Percentiles rank a stretch among this genome's conserved stretches.
Evolutionary conservation across 2,888 invertebrate genomes (phyloP).

Genomic region (Himalopsyche anomala): DNA sequence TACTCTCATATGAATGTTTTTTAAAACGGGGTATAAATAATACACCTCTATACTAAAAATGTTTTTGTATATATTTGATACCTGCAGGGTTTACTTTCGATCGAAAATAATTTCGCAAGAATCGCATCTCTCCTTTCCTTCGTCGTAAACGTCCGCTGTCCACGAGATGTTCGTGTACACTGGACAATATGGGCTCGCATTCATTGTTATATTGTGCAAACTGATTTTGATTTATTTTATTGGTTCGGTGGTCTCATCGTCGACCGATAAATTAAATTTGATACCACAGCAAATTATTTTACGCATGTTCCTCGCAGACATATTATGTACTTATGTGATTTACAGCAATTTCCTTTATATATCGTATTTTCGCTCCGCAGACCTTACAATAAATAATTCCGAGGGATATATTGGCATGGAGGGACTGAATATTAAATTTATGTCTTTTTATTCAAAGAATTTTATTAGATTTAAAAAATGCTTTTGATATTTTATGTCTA

Average conservation of each 20-base stretch:
- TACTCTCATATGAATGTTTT: too few relatives aligned
- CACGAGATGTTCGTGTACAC: neutral
- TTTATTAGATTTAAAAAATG: too few relatives aligned
- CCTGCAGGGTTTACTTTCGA: too few relatives aligned
- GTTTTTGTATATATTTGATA: too few relatives aligned
- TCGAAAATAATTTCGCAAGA: too few relatives aligned
- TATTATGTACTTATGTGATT: neutral
- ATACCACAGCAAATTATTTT: constrained; percentile 7
- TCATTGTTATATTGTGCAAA: neutral
- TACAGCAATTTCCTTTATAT: constrained; percentile 31
- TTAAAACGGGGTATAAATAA: too few relatives aligned
- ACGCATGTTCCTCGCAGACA: constrained; percentile 5
- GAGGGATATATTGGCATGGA: neutral
- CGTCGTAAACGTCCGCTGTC: neutral
- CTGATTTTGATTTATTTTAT: constrained; percentile 35
- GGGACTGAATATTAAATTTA: constrained; percentile 1
- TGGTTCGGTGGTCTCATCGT: neutral
- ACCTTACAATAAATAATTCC: constrained; percentile 6
- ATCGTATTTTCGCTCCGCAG: neutral
- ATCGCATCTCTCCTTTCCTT: too few relatives aligned
- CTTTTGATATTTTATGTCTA: too few relatives aligned
- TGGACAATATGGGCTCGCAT: neutral
- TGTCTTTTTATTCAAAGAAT: neutral
- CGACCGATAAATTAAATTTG: constrained; percentile 27
- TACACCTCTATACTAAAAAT: too few relatives aligned